Percentiles rank a stretch among this genome's conserved stretches.
Evolutionary conservation across 2,113 vertebrate species (phyloP).

Genomic region (Anoplopoma fimbria): DNA sequence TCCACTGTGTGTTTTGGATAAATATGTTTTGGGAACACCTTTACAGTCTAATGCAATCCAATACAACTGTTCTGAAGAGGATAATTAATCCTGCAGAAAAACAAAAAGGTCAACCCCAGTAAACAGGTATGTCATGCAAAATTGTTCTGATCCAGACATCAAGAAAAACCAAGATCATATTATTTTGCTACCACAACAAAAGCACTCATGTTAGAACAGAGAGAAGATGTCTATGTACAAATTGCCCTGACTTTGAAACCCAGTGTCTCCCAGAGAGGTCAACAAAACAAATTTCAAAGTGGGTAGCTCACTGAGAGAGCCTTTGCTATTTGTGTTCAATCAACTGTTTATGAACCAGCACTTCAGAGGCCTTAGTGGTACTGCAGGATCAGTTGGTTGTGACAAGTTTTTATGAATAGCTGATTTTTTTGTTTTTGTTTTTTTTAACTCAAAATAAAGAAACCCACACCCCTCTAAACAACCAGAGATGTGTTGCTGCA

Average conservation of each 20-base stretch:
- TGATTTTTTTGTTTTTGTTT: not conserved
- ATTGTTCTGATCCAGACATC: not conserved
- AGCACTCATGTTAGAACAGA: conserved; percentile 1
- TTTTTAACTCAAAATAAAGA: conserved; percentile 56
- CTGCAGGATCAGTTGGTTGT: conserved; percentile 16
- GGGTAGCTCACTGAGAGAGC: not conserved
- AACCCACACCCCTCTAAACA: conserved; percentile 42
- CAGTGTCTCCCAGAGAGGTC: not conserved
- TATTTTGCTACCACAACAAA: not conserved
- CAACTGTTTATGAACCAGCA: conserved; percentile 34
- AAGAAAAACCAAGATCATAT: not conserved
- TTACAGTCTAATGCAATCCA: not conserved
- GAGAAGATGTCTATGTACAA: conserved; percentile 11
- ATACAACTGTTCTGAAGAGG: not conserved
- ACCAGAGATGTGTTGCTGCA: conserved; percentile 37
- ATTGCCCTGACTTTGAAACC: conserved; percentile 1
- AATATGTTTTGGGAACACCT: not conserved
- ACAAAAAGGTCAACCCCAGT: not conserved
- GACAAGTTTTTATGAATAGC: conserved; percentile 45
- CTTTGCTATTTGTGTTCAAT: conserved; percentile 49
- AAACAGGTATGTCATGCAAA: not conserved
- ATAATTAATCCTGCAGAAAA: not conserved
- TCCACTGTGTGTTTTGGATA: not conserved
- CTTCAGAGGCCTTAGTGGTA: conserved; percentile 42
- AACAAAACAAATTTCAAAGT: conserved; percentile 32